A percentile compares a stretch with the other conserved stretches of the same genome.
Evolutionary conservation across 2,113 vertebrate genomes (phyloP).

Genomic region (Nothobranchius kuhntae): DNA sequence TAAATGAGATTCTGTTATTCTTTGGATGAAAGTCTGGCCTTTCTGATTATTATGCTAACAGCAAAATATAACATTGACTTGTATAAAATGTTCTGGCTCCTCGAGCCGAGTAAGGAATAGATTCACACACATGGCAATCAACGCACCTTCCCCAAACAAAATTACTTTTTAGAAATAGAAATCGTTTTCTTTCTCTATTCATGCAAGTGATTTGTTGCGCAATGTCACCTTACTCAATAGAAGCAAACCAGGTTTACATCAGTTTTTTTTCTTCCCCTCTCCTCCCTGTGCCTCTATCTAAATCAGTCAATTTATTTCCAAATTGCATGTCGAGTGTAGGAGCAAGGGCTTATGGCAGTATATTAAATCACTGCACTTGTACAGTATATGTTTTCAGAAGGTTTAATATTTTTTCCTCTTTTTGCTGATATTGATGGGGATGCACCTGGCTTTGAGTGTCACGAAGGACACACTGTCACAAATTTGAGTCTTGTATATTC

Average conservation of each 20-base stretch:
- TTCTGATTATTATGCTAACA: constrained; percentile 81
- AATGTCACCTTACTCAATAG: constrained; percentile 84
- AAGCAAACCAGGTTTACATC: constrained; percentile 75
- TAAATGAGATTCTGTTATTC: constrained; percentile 71
- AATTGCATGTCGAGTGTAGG: constrained; percentile 84
- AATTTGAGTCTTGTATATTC: constrained; percentile 75
- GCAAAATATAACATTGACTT: constrained; percentile 79
- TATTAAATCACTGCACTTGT: constrained; percentile 84
- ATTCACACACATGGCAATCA: constrained; percentile 83
- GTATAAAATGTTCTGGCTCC: constrained; percentile 73
- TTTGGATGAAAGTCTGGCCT: constrained; percentile 75
- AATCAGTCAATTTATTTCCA: constrained; percentile 88
- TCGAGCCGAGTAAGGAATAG: constrained; percentile 73
- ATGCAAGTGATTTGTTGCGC: constrained; percentile 85
- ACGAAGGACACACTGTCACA: constrained; percentile 80
- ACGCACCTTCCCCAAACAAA: constrained; percentile 79
- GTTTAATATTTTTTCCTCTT: constrained; percentile 79
- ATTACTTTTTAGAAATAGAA: constrained; percentile 85
- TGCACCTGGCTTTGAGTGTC: constrained; percentile 76
- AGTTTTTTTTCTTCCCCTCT: constrained; percentile 47
- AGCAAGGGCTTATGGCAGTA: constrained; percentile 79
- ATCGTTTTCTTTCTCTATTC: constrained; percentile 84
- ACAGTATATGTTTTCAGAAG: constrained; percentile 78
- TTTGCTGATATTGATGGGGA: constrained; percentile 80
- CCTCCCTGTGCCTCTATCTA: constrained; percentile 77